phyloP scores from a whole-genome alignment of 2,888 invertebrate genomes.

The Ophion obscuratus region DNA sequence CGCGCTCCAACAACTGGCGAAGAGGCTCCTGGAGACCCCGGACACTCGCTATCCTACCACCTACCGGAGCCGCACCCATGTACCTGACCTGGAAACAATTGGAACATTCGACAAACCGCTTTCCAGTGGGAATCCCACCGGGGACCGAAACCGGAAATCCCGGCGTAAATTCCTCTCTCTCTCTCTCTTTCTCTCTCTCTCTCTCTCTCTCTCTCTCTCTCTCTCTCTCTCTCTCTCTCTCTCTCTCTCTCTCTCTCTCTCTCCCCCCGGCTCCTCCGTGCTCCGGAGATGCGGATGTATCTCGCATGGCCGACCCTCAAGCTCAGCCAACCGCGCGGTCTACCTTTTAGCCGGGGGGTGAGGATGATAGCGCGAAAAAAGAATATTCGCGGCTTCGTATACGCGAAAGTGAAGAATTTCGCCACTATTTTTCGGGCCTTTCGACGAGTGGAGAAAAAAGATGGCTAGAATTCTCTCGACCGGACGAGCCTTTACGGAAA shows the following conservation, averaged over 20 bases:
- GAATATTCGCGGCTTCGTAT: neutral
- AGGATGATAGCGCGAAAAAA: neutral
- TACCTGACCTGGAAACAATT: constrained; percentile 88
- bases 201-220: too few relatives aligned
- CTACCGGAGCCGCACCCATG: constrained; percentile 91
- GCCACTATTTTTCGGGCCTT: too few relatives aligned
- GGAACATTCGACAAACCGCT: too few relatives aligned
- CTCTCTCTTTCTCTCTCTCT: too few relatives aligned
- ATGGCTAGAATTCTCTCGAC: constrained; percentile 25
- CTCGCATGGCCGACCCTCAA: neutral
- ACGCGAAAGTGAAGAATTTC: too few relatives aligned
- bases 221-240: too few relatives aligned
- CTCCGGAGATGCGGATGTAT: neutral
- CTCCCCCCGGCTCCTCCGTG: too few relatives aligned
- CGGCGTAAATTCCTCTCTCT: too few relatives aligned
- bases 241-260: too few relatives aligned
- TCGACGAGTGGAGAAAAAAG: constrained; percentile 7
- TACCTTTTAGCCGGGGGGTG: neutral
- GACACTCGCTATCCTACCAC: constrained; percentile 92
- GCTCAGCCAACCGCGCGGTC: too few relatives aligned
- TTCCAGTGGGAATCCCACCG: neutral
- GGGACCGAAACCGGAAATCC: too few relatives aligned
- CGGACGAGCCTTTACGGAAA: constrained; percentile 28
- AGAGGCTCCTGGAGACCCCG: constrained; percentile 93
- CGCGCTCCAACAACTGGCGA: constrained; percentile 80